phyloP scores from a whole-genome alignment of 1,140 invertebrate species.

The Drusus annulatus region DNA sequence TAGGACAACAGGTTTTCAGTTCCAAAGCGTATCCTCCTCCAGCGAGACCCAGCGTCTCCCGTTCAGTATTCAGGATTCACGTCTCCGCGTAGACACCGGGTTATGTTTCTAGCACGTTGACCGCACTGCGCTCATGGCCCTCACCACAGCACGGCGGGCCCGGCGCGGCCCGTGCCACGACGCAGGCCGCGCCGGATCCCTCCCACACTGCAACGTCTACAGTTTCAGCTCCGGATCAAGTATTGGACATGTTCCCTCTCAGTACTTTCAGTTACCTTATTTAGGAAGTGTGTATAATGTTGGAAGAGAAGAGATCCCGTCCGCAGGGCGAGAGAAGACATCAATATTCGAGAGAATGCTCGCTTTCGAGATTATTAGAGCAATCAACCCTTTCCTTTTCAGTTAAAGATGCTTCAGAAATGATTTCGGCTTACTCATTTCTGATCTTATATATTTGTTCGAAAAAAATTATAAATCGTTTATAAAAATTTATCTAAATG shows the following conservation, averaged over 20 bases:
- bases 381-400: slow-evolving; percentile 1
- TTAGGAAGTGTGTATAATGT: slow-evolving; percentile 2
- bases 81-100: slow-evolving; percentile 59
- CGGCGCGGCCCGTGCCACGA: background rate
- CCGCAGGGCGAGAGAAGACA: background rate
- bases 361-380: slow-evolving; percentile 44
- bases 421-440: slow-evolving; percentile 50
- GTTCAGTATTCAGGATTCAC: slow-evolving; percentile 25
- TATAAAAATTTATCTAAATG: slow-evolving; percentile 55
- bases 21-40: slow-evolving; percentile 62
- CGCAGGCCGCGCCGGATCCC: background rate
- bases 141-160: background rate
- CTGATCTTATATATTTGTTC: slow-evolving; percentile 44
- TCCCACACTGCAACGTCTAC: background rate
- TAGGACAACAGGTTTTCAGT: slow-evolving; percentile 67
- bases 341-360: slow-evolving; percentile 33
- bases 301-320: slow-evolving; percentile 15
- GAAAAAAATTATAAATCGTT: slow-evolving; percentile 41
- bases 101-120: slow-evolving; percentile 66
- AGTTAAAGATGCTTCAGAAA: slow-evolving; percentile 44
- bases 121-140: slow-evolving; percentile 61
- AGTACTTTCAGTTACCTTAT: background rate
- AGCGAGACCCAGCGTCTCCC: slow-evolving; percentile 40
- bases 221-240: slow-evolving; percentile 33
- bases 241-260: slow-evolving; percentile 13